Conservation (phyloP, 2,797 vertebrate species). For the Podargus strigoides region DNA sequence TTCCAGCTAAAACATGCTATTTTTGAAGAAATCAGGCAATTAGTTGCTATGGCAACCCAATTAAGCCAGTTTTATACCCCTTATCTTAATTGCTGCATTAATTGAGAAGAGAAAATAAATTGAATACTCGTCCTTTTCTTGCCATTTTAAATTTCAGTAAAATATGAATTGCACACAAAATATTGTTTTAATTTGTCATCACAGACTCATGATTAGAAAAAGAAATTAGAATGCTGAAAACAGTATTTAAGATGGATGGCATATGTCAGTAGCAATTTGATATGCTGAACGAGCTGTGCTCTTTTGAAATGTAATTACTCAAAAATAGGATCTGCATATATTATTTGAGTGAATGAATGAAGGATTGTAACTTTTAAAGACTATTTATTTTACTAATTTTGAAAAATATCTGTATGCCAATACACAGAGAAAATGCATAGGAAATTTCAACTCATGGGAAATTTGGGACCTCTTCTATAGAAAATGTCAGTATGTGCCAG, state of each 20-base stretch:
- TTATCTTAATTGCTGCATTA: conserved; percentile 71
- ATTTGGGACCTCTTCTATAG: background rate
- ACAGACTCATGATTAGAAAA: conserved; percentile 46
- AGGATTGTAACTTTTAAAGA: conserved; percentile 6
- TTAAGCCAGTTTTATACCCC: conserved; percentile 67
- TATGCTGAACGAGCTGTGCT: conserved; percentile 54
- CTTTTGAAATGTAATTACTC: conserved; percentile 65
- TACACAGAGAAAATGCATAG: accelerated
- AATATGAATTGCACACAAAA: conserved; percentile 71
- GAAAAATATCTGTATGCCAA: background rate
- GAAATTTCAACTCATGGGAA: background rate
- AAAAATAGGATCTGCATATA: conserved; percentile 41
- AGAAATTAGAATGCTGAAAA: conserved; percentile 66
- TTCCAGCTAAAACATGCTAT: conserved; percentile 63
- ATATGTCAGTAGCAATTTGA: conserved; percentile 55
- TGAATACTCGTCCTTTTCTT: conserved; percentile 56
- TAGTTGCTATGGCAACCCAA: conserved; percentile 72
- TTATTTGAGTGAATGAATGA: conserved; percentile 34
- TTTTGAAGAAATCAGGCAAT: conserved; percentile 70
- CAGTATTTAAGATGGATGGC: conserved; percentile 64
- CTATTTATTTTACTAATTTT: background rate
- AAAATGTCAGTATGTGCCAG: background rate
- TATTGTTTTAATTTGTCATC: conserved; percentile 70
- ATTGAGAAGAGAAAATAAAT: conserved; percentile 71
- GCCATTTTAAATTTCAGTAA: conserved; percentile 55